A percentile compares a stretch with the other conserved stretches of the same genome.
These are phyloP conservation scores for Zelleria hepariella DNA, from an alignment of 2,888 invertebrate species.

Conservation along the genomic window DNA sequence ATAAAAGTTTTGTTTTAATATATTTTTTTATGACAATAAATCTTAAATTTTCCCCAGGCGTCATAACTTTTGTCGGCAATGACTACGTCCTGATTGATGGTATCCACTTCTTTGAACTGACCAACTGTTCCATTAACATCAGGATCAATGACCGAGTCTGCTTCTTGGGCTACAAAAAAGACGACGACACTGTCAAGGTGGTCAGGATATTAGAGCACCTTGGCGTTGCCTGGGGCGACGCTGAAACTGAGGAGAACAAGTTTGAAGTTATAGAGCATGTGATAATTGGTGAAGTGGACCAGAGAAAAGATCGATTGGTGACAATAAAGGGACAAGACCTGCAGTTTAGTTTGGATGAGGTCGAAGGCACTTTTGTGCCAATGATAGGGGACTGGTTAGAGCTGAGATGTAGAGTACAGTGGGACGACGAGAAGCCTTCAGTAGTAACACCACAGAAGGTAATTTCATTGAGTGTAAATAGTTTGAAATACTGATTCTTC, in stretches of 20 bases:
- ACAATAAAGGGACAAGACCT: conserved; percentile 68
- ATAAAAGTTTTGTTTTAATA: neutral
- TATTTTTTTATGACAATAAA: neutral
- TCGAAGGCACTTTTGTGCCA: conserved; percentile 76
- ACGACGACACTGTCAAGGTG: conserved; percentile 57
- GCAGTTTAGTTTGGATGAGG: conserved; percentile 74
- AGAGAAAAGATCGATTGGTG: conserved; percentile 41
- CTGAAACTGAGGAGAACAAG: conserved; percentile 29
- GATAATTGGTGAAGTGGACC: conserved; percentile 43
- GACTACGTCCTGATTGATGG: conserved; percentile 74
- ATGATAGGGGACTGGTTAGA: conserved; percentile 79
- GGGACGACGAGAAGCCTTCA: conserved; percentile 67
- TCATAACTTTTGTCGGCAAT: conserved; percentile 68
- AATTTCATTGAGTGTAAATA: neutral
- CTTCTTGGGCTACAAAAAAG: conserved; percentile 67
- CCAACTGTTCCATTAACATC: conserved; percentile 38
- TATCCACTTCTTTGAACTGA: conserved; percentile 63
- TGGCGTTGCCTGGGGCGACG: conserved; percentile 64
- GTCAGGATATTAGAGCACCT: conserved; percentile 71
- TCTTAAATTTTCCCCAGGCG: conserved; percentile 47
- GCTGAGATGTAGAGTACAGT: conserved; percentile 74
- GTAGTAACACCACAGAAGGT: conserved; percentile 58
- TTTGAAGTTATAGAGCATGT: conserved; percentile 46
- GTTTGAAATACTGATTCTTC: neutral
- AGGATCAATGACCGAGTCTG: conserved; percentile 67